These are phyloP conservation scores for Ochropleura leucogaster DNA, from an alignment of 2,888 invertebrate genomes.

Conservation along the genomic window DNA sequence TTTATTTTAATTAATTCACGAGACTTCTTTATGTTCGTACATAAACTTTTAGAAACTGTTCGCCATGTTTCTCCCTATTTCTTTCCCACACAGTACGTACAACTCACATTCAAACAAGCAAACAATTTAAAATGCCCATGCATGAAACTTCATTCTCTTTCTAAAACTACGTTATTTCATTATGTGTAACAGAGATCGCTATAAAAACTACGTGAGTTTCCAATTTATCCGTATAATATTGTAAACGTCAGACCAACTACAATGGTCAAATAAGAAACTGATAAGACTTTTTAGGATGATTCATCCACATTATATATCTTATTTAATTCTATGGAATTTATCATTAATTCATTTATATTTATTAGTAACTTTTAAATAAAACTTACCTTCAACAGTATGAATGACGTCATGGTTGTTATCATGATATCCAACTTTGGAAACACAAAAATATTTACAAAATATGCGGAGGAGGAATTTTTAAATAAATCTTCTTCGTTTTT, in stretches of 20 bases:
- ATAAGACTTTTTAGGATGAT: conserved; percentile 80
- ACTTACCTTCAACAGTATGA: conserved; percentile 89
- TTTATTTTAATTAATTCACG: conserved; percentile 25
- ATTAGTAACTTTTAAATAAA: conserved; percentile 52
- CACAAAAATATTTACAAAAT: conserved; percentile 83
- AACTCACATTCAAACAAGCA: conserved; percentile 65
- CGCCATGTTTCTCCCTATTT: conserved; percentile 81
- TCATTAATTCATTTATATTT: conserved; percentile 33
- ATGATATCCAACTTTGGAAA: conserved; percentile 87
- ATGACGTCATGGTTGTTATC: conserved; percentile 91
- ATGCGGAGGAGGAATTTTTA: conserved; percentile 68
- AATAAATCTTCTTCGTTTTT: conserved; percentile 74
- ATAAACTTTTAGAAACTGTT: conserved; percentile 73
- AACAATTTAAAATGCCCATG: conserved; percentile 50
- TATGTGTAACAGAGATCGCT: conserved; percentile 76
- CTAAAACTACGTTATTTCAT: conserved; percentile 5
- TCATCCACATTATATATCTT: conserved; percentile 67
- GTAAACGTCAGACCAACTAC: conserved; percentile 83
- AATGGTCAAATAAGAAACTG: conserved; percentile 85
- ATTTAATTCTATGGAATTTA: conserved; percentile 59
- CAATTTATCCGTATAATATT: conserved; percentile 69
- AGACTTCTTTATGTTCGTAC: conserved; percentile 45
- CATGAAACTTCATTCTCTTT: conserved; percentile 51
- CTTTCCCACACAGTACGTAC: conserved; percentile 78
- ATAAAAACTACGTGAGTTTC: conserved; percentile 37